These are phyloP conservation scores for Zoroaster sp. DNA, from an alignment of 53 echinoderm and acorn worm genomes.

Conservation along the genomic window DNA sequence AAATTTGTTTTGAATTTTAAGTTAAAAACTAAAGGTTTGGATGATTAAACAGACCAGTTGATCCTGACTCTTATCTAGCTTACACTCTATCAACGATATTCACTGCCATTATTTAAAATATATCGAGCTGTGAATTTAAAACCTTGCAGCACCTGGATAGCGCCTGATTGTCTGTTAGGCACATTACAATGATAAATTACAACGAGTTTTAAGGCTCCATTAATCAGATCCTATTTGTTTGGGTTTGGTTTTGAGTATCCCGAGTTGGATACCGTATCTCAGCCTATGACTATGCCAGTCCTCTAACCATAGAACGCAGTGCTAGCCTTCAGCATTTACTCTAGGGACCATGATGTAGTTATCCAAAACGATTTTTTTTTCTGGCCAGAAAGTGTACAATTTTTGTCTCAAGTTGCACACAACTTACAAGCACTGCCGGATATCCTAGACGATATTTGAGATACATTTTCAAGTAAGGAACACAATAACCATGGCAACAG, in stretches of 20 bases:
- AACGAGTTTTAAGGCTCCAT: neutral
- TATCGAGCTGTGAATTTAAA: neutral
- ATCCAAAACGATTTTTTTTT: neutral
- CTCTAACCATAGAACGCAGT: neutral
- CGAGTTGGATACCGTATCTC: neutral
- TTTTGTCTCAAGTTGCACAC: constrained; percentile 6
- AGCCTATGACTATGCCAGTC: neutral
- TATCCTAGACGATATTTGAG: constrained; percentile 4
- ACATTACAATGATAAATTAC: neutral
- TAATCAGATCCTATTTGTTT: neutral
- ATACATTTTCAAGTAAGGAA: neutral
- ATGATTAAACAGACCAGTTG: no score
- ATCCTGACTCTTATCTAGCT: no score
- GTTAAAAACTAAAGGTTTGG: no score
- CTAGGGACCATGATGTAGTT: neutral
- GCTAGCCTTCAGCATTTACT: neutral
- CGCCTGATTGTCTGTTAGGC: no score
- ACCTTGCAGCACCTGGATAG: neutral
- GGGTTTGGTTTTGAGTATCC: neutral
- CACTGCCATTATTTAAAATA: no score
- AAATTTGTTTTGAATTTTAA: no score
- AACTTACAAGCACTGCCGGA: neutral
- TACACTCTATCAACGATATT: no score
- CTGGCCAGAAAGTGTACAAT: neutral
- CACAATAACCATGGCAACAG: constrained; percentile 3